Base-by-base conservation (phyloP, 2,797 vertebrate species). In the Pogonophryne albipinna region DNA sequence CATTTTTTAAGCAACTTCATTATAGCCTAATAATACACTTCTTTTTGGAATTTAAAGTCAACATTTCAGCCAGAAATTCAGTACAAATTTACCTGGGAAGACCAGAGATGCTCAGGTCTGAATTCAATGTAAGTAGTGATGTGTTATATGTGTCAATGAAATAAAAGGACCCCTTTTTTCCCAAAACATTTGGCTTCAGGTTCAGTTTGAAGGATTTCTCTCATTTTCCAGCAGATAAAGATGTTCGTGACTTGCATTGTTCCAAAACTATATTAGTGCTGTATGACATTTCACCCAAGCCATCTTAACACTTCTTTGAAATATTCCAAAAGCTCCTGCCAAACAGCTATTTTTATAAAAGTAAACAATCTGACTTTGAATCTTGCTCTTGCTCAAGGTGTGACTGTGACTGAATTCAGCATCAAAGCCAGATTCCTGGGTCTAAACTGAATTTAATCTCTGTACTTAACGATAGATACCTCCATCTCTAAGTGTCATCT, bases 281-380 rank as follows among this genome's bases (percentile, higher is more conserved):
- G 49, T 71, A 63, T 71, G 50, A 73, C 74, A 67, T 56, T 53
- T 44, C 70, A 58, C 45, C 34, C 16, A 1, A 38, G 52, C 47
- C 6, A 44, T 27, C 57, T 45, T 53, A 23, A 14, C 11, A 3
- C 13, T 44, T 44, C 47, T 76, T 80, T 68, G 74, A 79, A 61
- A 46, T 34, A 38, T 38, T 38, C 34, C 34, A 38, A 38, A 52
- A 69, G 71, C 73, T 68, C 46, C 53, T 66, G 71, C 49, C 64
- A 78, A 83, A 69, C 60, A 52, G 51, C 47, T 83, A 70, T 80
- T 83, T 80, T 79, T 74, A 42, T 56, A 51, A 77, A 71, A 44
- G 41, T 63, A 80, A 78, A 81, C 75, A 77, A 63, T 79, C 57
- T 58, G 55, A 55, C 65, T 79, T 69, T 72, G 56, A 57, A 62